Conservation (phyloP, 2,797 vertebrate species). For the Periophthalmus magnuspinnatus region DNA sequence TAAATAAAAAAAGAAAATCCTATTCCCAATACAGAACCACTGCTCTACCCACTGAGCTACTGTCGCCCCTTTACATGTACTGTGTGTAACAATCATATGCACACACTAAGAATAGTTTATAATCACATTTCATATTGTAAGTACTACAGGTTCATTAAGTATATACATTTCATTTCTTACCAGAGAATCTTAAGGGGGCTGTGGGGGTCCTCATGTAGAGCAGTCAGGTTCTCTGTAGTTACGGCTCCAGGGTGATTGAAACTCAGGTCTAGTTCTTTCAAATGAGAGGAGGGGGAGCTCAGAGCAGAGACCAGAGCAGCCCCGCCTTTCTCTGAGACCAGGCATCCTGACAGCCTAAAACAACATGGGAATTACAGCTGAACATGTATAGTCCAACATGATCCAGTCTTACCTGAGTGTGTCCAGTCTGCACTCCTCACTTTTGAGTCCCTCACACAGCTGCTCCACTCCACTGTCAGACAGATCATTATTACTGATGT, state of each 20-base stretch:
- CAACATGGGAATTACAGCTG: not conserved
- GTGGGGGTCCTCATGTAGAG: constrained; percentile 15
- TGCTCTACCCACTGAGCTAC: too few species aligned
- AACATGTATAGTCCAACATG: not conserved
- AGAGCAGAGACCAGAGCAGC: constrained; percentile 22
- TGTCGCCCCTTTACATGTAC: too few species aligned
- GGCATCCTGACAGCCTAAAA: constrained; percentile 29
- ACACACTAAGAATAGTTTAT: too few species aligned
- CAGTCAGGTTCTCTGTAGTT: constrained; percentile 2
- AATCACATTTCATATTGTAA: too few species aligned
- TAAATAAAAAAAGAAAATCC: too few species aligned
- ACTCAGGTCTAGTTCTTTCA: constrained; percentile 12
- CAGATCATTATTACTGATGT: constrained; percentile 3
- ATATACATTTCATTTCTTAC: too few species aligned
- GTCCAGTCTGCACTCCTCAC: constrained; percentile 1
- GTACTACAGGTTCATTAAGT: too few species aligned
- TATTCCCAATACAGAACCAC: too few species aligned
- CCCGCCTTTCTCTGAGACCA: constrained; percentile 31
- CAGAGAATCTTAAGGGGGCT: constrained; percentile 15
- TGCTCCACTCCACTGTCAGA: not conserved
- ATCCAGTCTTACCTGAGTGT: not conserved
- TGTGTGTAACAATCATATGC: not conserved
- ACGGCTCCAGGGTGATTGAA: not conserved
- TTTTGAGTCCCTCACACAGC: not conserved
- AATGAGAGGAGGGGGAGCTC: constrained; percentile 6